phyloP scores from a whole-genome alignment of 1,140 invertebrate species.

The Coelopa frigida region DNA sequence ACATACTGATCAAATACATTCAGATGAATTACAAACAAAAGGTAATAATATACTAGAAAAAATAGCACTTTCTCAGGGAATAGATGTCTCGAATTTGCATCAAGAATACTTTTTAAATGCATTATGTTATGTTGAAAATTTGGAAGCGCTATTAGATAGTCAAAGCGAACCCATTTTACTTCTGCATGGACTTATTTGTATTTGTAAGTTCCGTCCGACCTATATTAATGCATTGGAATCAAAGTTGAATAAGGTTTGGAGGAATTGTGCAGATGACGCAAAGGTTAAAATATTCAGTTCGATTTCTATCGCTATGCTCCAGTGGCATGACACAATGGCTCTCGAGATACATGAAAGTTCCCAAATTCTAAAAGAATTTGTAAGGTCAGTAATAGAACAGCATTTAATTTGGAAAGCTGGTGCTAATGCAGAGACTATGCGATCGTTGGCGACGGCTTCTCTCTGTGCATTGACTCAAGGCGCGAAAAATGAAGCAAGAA shows the following conservation, averaged over 20 bases:
- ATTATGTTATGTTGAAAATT: conserved; percentile 26
- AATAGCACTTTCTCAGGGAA: conserved; percentile 16
- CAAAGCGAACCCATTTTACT: conserved; percentile 32
- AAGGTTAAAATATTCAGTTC: conserved; percentile 37
- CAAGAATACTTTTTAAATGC: conserved; percentile 23
- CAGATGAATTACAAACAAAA: conserved; percentile 2
- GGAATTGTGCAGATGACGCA: conserved; percentile 26
- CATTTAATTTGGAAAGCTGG: conserved; percentile 79
- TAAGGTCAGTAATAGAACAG: conserved; percentile 60
- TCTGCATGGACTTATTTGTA: conserved; percentile 33
- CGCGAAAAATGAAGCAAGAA: conserved; percentile 32
- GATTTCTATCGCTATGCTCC: conserved; percentile 29
- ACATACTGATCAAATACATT: conserved; percentile 8
- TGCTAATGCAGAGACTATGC: conserved; percentile 65
- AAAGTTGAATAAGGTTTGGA: conserved; percentile 31
- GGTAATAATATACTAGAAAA: conserved; percentile 16
- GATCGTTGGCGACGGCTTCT: conserved; percentile 70
- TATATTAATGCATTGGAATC: conserved; percentile 25
- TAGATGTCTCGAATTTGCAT: conserved; percentile 18
- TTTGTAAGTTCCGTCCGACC: conserved; percentile 22
- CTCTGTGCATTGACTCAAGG: conserved; percentile 62
- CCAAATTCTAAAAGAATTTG: conserved; percentile 22
- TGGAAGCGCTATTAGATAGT: conserved; percentile 32
- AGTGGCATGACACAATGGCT: conserved; percentile 27
- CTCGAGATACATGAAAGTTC: conserved; percentile 20